These are phyloP conservation scores for Scleropages formosus DNA, from an alignment of 2,797 vertebrate genomes.

Conservation along the genomic window DNA sequence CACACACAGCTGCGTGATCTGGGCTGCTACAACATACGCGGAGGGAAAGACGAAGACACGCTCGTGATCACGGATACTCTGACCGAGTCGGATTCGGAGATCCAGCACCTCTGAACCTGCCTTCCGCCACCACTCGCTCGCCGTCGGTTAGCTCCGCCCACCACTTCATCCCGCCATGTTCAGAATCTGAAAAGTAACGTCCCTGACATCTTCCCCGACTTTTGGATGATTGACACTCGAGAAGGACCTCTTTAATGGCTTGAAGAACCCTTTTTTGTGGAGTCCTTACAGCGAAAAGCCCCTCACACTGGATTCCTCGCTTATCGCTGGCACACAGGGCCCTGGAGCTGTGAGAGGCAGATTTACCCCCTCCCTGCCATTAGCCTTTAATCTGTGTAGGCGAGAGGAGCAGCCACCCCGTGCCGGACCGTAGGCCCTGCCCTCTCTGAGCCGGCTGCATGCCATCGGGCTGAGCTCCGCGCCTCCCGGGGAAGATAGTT, in stretches of 20 bases:
- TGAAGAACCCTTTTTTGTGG: conserved; percentile 39
- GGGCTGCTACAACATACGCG: too few species aligned
- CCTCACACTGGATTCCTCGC: conserved; percentile 26
- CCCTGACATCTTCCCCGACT: not conserved
- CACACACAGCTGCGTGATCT: too few species aligned
- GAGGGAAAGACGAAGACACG: too few species aligned
- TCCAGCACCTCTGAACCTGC: not conserved
- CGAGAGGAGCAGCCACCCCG: conserved; percentile 29
- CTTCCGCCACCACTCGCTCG: not conserved
- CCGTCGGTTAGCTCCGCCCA: not conserved
- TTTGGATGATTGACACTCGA: not conserved
- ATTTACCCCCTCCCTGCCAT: conserved; percentile 32
- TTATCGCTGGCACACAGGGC: conserved; percentile 48
- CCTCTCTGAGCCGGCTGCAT: not conserved
- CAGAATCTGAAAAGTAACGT: not conserved
- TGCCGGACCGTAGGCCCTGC: not conserved
- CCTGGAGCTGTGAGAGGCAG: conserved; percentile 6
- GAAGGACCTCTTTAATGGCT: conserved; percentile 36
- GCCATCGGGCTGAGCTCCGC: not conserved
- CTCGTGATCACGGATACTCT: too few species aligned
- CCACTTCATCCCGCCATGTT: not conserved
- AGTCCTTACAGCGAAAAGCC: conserved; percentile 24
- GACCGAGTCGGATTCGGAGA: too few species aligned
- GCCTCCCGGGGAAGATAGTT: not conserved
- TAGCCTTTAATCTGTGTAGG: conserved; percentile 44